Evolutionary conservation across 2,888 invertebrate species (phyloP), one percentile per base, ranked within the genome.

Genomic region (Drosophila tanythrix): DNA sequence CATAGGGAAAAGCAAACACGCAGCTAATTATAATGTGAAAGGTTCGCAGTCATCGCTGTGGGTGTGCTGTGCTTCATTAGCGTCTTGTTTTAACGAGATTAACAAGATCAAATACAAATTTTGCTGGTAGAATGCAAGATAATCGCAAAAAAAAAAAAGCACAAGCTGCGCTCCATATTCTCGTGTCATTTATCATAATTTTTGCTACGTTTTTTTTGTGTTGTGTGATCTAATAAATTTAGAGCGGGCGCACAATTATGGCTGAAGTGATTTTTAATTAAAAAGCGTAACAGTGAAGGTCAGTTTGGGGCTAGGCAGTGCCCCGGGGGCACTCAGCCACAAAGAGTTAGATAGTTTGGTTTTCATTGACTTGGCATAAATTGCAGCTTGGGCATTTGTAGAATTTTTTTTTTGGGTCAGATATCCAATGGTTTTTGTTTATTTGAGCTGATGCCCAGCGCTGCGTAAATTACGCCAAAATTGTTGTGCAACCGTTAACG

Each of bases 181-280:
- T 64, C 43, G 2, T 33, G 48, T 78, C 79, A 75, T 75, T 79
- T 79, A 79, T 82, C 76, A 74, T 61, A 36, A 67, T 64, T 61
- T 72, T 61, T 68, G 27, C 33, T 66, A 40, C 31, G 40, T 38
- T 55, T 48, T 43, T n/a, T 2, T 38, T 53, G 55, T 8, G 15
- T 57, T 55, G 48, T 72, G 72, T 74, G 68, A 71, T 80, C 74
- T 57, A 72, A 72, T 81, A 72, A 78, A 81, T 88, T 76, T 81
- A 70, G 76, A 83, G 81, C 79, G 82, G 56, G 64, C 70, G 29
- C 70, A 65, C 61, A 78, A 79, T 78, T 76, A 81, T 80, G 83
- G 82, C 82, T 80, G 80, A 82, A 82, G 82, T 66, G 82, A 58
- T 55, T 86, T 88, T 86, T 85, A 85, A 85, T 85, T 85, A 88